phyloP scores from a whole-genome alignment of 2,888 invertebrate species.

The Cordilura impudica region DNA sequence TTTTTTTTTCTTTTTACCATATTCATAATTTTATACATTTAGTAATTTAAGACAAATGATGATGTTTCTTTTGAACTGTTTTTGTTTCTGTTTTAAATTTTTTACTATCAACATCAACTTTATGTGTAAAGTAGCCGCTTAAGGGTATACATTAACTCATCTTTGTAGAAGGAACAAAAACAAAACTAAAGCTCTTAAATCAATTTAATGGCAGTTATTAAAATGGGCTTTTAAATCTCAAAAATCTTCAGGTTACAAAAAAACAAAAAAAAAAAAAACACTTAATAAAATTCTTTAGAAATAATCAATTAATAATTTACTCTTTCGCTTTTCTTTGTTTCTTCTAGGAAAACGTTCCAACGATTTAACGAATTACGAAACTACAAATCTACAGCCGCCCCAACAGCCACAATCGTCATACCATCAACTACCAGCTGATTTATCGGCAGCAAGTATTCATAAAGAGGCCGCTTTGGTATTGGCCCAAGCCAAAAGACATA shows the following conservation, averaged over 20 bases:
- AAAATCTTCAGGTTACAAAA: too few species aligned
- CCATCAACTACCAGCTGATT: constrained; percentile 82
- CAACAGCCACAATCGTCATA: constrained; percentile 75
- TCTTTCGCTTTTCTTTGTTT: constrained; percentile 3
- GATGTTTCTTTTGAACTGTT: constrained; percentile 56
- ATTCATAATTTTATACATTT: constrained; percentile 25
- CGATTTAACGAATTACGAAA: constrained; percentile 74
- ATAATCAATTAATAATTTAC: constrained; percentile 45
- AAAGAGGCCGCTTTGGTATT: constrained; percentile 87
- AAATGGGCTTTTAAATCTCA: constrained; percentile 37
- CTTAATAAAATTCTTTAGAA: constrained; percentile 30
- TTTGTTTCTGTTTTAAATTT: constrained; percentile 10
- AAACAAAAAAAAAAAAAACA: not conserved
- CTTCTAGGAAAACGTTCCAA: constrained; percentile 73
- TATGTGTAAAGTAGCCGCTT: constrained; percentile 45
- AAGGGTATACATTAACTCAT: constrained; percentile 47
- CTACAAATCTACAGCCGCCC: constrained; percentile 72
- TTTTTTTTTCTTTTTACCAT: not conserved
- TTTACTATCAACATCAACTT: constrained; percentile 14
- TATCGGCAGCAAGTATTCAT: constrained; percentile 85
- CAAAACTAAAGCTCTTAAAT: constrained; percentile 36
- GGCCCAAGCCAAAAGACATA: constrained; percentile 85
- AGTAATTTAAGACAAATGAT: constrained; percentile 61
- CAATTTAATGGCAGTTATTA: constrained; percentile 59
- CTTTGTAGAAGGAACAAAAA: constrained; percentile 1